phyloP scores from a whole-genome alignment of 1,140 invertebrate genomes.

The Orchesella cincta region DNA sequence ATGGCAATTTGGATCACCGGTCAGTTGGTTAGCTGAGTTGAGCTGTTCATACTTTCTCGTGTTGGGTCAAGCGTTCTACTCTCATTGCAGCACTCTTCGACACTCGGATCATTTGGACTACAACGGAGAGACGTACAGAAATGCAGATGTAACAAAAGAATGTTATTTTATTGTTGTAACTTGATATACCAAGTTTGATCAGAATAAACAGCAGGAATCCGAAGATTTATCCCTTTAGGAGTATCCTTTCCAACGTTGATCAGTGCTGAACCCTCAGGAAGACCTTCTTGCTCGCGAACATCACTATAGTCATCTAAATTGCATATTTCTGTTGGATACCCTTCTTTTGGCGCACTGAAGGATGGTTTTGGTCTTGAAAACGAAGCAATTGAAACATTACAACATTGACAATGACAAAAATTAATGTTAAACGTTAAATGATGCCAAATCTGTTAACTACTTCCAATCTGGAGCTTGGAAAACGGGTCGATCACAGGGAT shows the following conservation, averaged over 20 bases:
- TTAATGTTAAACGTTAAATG: not conserved
- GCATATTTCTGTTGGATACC: conserved; percentile 47
- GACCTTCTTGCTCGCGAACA: conserved; percentile 17
- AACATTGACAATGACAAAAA: not conserved
- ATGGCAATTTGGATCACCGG: not conserved
- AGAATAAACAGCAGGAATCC: not conserved
- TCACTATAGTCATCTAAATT: conserved; percentile 42
- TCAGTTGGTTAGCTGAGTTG: no score
- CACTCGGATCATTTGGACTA: conserved; percentile 2
- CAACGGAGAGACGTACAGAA: not conserved
- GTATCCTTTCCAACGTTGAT: conserved; percentile 41
- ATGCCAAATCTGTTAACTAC: conserved; percentile 28
- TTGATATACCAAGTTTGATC: conserved; percentile 9
- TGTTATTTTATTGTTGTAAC: not conserved
- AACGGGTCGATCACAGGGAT: conserved; percentile 47
- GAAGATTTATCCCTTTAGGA: conserved; percentile 32
- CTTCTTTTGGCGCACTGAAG: conserved; percentile 45
- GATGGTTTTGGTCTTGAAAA: conserved; percentile 39
- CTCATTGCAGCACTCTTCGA: conserved; percentile 42
- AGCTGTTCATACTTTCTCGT: conserved; percentile 27
- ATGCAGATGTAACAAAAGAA: conserved; percentile 1
- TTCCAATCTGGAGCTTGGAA: conserved; percentile 38
- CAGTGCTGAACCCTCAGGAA: conserved; percentile 16
- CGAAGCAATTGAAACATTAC: not conserved
- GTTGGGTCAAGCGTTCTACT: conserved; percentile 35